Evolutionary conservation across 2,888 invertebrate species (phyloP).

Genomic region (Eilema griseolum): DNA sequence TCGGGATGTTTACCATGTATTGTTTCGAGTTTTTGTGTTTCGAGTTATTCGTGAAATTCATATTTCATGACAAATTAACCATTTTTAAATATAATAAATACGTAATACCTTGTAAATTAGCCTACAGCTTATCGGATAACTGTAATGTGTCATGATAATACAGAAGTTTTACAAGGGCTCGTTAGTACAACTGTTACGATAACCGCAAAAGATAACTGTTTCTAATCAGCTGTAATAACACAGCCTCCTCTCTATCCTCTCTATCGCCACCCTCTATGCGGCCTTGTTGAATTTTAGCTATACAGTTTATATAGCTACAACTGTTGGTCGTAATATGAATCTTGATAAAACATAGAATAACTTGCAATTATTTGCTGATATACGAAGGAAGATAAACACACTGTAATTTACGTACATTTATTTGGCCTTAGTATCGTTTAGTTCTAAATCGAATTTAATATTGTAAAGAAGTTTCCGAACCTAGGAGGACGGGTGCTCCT

Average conservation of each 20-base stretch:
- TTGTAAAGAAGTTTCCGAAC: conserved; percentile 70
- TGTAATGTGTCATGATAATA: conserved; percentile 77
- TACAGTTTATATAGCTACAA: conserved; percentile 22
- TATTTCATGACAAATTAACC: conserved; percentile 30
- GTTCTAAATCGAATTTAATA: conserved; percentile 58
- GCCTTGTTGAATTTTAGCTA: conserved; percentile 26
- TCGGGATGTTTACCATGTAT: too few species aligned
- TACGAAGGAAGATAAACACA: conserved; percentile 21
- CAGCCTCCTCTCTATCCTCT: conserved; percentile 53
- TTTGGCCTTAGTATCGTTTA: conserved; percentile 45
- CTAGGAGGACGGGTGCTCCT: conserved; percentile 70
- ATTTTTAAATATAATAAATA: conserved; percentile 56
- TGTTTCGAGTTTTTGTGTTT: too few species aligned
- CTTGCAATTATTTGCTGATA: conserved; percentile 18
- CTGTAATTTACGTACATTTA: conserved; percentile 31
- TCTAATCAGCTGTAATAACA: conserved; percentile 82
- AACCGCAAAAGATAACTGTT: conserved; percentile 84
- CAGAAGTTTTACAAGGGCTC: conserved; percentile 82
- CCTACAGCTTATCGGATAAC: conserved; percentile 73
- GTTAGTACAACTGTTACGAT: conserved; percentile 80
- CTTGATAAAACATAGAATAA: conserved; percentile 42
- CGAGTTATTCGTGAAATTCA: conserved; percentile 15
- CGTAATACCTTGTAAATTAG: conserved; percentile 69
- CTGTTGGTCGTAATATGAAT: conserved; percentile 48
- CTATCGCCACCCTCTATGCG: conserved; percentile 32